phyloP scores from a whole-genome alignment of 2,797 vertebrate species.

The Myiothlypis chrysogaster region DNA sequence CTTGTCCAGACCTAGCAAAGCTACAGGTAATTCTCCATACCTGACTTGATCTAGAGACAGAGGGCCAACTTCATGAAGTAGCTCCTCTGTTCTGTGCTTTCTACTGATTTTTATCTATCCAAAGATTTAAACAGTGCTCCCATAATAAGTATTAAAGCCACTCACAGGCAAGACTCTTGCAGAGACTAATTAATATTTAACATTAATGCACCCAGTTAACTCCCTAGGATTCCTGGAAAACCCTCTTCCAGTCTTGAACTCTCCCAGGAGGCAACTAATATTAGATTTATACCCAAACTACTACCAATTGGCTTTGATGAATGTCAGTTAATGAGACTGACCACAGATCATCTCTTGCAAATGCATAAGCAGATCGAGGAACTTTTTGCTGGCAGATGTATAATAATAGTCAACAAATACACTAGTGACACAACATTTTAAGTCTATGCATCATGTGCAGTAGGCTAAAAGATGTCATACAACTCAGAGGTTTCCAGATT shows the following conservation, averaged over 20 bases:
- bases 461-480: constrained; percentile 35
- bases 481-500: constrained; percentile 55
- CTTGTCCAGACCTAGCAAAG: background rate
- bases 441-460: constrained; percentile 19
- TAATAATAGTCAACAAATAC: constrained; percentile 28
- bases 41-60: background rate
- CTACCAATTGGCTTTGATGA: constrained; percentile 27
- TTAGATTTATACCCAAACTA: constrained; percentile 30
- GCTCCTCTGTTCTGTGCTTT: background rate
- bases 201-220: constrained; percentile 57
- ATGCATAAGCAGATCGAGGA: background rate
- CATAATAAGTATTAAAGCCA: background rate
- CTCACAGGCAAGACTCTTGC: background rate
- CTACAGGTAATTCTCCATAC: background rate
- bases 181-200: constrained; percentile 56
- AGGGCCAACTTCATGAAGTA: background rate
- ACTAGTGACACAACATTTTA: constrained; percentile 5
- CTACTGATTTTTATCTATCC: background rate
- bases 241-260: constrained; percentile 31
- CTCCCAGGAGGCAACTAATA: constrained; percentile 30
- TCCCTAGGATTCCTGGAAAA: constrained; percentile 59
- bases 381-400: constrained; percentile 14
- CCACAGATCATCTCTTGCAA: constrained; percentile 3
- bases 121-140: background rate
- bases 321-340: constrained; percentile 34